Evolutionary conservation across 2,113 vertebrate species (phyloP).

Genomic region (Bothrops jararaca): DNA sequence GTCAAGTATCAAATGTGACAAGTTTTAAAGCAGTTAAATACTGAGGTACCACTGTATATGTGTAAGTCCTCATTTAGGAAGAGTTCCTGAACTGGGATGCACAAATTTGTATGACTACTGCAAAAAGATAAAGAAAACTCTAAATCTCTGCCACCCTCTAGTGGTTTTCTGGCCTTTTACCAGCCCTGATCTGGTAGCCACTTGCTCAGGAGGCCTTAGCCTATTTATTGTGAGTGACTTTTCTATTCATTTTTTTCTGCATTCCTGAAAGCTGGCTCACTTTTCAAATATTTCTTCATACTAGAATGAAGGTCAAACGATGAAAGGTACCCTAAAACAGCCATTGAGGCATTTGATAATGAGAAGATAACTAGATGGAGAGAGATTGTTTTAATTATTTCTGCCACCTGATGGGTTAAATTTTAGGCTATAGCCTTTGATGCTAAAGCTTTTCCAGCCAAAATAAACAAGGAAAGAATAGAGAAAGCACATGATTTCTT

Average conservation of each 20-base stretch:
- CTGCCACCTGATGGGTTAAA: constrained; percentile 20
- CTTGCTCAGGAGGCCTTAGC: background rate
- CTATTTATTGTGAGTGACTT: background rate
- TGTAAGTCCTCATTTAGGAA: background rate
- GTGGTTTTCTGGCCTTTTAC: background rate
- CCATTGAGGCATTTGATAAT: background rate
- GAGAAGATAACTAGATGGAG: background rate
- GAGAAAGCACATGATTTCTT: background rate
- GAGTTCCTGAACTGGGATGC: background rate
- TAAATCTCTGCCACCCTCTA: background rate
- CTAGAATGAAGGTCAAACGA: background rate
- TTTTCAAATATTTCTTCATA: background rate
- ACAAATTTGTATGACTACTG: background rate
- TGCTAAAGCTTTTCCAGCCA: background rate
- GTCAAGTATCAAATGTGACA: too few relatives aligned
- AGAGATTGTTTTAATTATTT: background rate
- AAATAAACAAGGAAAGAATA: background rate
- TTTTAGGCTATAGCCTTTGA: background rate
- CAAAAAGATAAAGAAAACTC: background rate
- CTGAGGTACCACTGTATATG: background rate
- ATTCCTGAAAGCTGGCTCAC: rapidly evolving
- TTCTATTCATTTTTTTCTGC: rapidly evolving
- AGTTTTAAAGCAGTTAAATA: too few relatives aligned
- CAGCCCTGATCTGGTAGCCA: background rate
- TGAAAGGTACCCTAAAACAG: background rate